Conservation (phyloP, 1,140 invertebrate genomes). For the Radopholus similis region DNA sequence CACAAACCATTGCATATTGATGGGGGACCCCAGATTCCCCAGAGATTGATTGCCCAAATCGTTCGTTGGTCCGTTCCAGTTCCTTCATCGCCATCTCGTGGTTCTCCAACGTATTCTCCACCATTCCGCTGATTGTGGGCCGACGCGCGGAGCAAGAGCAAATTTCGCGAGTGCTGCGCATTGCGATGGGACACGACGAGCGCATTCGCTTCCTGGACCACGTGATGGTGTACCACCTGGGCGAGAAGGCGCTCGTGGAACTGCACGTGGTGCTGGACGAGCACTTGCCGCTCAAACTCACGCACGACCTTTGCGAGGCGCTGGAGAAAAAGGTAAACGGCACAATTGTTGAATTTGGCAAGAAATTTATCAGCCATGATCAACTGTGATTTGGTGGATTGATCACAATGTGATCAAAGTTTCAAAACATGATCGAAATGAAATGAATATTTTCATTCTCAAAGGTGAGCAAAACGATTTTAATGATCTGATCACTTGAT, state of each 20-base stretch:
- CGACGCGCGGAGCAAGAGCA: slow-evolving; percentile 42
- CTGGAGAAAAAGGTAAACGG: slow-evolving; percentile 29
- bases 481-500: no score
- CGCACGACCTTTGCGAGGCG: slow-evolving; percentile 39
- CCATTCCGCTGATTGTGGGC: slow-evolving; percentile 39
- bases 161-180: slow-evolving; percentile 31
- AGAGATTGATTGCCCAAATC: background rate
- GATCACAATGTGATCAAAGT: background rate
- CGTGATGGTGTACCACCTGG: slow-evolving; percentile 43
- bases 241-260: slow-evolving; percentile 43
- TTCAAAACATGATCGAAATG: background rate
- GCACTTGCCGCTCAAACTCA: slow-evolving; percentile 29
- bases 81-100: slow-evolving; percentile 40
- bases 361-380: no score
- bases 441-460: no score
- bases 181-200: slow-evolving; percentile 38
- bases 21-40: no score
- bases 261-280: slow-evolving; percentile 47
- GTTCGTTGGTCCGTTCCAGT: slow-evolving; percentile 24
- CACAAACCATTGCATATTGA: background rate
- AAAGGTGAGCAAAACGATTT: no score
- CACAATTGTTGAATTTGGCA: background rate
- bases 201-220: slow-evolving; percentile 39
- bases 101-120: slow-evolving; percentile 47
- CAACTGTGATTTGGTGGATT: no score